These are phyloP conservation scores for Glyptemys insculpta DNA, from an alignment of 2,797 vertebrate genomes.

Conservation along the genomic window DNA sequence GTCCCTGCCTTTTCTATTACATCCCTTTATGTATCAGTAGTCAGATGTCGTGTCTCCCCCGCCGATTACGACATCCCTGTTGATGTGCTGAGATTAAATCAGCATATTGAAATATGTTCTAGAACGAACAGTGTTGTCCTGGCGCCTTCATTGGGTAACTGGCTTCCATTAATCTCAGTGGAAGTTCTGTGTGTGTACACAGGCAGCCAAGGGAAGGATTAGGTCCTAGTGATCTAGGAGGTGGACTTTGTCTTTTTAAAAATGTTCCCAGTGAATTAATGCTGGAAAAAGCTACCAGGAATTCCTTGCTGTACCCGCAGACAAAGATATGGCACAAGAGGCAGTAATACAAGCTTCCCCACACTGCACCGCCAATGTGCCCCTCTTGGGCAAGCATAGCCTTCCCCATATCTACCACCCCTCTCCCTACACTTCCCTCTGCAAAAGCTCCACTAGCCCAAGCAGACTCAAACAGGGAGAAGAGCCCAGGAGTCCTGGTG, in stretches of 20 bases:
- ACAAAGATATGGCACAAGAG: rapidly evolving
- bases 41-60: neutral
- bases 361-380: rapidly evolving
- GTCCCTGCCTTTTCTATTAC: neutral
- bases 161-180: neutral
- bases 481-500: neutral
- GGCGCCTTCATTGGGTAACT: neutral
- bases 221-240: neutral
- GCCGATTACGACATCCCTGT: constrained; percentile 4
- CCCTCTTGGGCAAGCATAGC: neutral
- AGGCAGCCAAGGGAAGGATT: neutral
- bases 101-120: constrained; percentile 74
- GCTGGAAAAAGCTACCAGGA: neutral
- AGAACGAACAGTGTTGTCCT: neutral
- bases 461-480: neutral
- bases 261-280: neutral
- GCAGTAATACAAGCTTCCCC: neutral
- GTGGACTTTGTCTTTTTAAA: neutral
- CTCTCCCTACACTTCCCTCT: neutral
- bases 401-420: neutral
- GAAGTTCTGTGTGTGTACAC: neutral
- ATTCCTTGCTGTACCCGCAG: neutral
- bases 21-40: neutral
- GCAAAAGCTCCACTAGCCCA: neutral
- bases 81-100: constrained; percentile 69